Conservation (phyloP, 2,113 vertebrate species). For the Notothenia coriiceps region DNA sequence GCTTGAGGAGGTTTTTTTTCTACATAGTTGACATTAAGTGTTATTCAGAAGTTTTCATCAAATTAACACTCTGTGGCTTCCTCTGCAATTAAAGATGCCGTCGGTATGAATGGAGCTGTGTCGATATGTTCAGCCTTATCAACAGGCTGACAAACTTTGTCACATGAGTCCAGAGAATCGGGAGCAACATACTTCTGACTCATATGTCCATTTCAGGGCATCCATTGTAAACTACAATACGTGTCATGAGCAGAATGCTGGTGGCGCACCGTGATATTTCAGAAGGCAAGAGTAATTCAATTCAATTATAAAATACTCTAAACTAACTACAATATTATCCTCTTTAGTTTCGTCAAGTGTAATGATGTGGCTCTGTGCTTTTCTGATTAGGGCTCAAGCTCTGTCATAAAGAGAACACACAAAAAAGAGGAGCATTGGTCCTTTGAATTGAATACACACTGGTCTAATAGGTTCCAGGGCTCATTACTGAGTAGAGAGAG, state of each 20-base stretch:
- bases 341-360: constrained; percentile 75
- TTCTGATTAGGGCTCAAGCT: constrained; percentile 72
- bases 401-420: constrained; percentile 56
- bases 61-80: background rate
- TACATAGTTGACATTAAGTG: background rate
- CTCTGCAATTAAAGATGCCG: background rate
- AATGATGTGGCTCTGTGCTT: constrained; percentile 82
- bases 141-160: constrained; percentile 9
- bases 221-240: background rate
- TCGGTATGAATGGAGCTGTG: background rate
- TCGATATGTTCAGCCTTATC: constrained; percentile 35
- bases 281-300: constrained; percentile 62
- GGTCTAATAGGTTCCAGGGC: constrained; percentile 79
- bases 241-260: constrained; percentile 34
- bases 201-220: constrained; percentile 13
- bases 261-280: constrained; percentile 44
- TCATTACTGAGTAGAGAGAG: constrained; percentile 76
- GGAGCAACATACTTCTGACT: constrained; percentile 22
- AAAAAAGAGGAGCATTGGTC: constrained; percentile 44
- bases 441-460: constrained; percentile 76
- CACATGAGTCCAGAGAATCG: constrained; percentile 4
- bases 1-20: background rate
- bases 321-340: constrained; percentile 72
- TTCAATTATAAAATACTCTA: constrained; percentile 72
- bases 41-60: background rate